Evolutionary conservation across 2,113 vertebrate species (phyloP).

Genomic region (Grallaria varia): DNA sequence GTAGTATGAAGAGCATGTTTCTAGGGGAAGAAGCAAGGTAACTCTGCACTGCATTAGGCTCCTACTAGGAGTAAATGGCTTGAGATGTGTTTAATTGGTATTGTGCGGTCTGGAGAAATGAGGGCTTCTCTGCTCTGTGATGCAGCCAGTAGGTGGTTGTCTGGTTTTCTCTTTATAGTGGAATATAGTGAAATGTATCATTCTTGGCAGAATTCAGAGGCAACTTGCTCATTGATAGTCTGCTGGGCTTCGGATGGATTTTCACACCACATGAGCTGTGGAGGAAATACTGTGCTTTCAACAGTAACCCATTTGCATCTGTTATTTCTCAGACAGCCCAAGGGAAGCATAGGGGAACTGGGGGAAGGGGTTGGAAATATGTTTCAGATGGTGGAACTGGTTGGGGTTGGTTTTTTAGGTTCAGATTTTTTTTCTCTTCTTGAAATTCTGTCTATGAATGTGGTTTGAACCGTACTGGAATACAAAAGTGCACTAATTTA

Average conservation of each 20-base stretch:
- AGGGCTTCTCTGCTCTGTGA: not conserved
- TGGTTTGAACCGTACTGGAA: not conserved
- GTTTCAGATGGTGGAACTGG: not conserved
- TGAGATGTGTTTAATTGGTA: not conserved
- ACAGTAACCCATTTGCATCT: slow-evolving; percentile 15
- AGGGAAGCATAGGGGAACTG: not conserved
- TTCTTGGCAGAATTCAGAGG: slow-evolving; percentile 27
- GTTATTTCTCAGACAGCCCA: slow-evolving; percentile 1
- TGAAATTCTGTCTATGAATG: not conserved
- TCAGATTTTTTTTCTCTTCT: not conserved
- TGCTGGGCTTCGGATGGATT: slow-evolving; percentile 44
- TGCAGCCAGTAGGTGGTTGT: not conserved
- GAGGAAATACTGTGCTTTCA: slow-evolving; percentile 22
- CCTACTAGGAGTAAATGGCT: not conserved
- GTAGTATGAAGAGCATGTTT: not conserved
- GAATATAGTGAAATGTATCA: not conserved
- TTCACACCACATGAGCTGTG: slow-evolving; percentile 21
- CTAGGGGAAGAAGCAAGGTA: not conserved
- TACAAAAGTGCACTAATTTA: not conserved
- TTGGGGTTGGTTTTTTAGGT: not conserved
- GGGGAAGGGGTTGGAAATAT: not conserved
- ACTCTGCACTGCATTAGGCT: not conserved
- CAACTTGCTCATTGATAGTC: not conserved
- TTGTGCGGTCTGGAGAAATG: not conserved
- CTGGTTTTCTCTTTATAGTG: slow-evolving; percentile 15